Percentiles rank a stretch among this genome's conserved stretches.
phyloP scores from a whole-genome alignment of 2,797 vertebrate genomes.

The Neomorphus geoffroyi region DNA sequence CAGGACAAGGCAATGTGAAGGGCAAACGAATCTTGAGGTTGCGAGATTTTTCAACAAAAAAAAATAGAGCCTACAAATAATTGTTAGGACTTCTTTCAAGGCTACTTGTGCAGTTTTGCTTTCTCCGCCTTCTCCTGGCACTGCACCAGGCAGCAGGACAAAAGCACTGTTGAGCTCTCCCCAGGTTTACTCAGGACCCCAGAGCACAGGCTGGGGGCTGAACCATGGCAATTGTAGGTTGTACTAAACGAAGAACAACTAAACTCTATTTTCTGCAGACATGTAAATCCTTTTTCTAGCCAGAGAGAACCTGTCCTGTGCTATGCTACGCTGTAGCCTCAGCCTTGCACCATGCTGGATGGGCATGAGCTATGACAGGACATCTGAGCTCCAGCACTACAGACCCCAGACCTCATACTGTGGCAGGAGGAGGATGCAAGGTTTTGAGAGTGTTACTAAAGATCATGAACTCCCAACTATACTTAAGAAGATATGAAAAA shows the following conservation, averaged over 20 bases:
- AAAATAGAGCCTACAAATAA: not conserved
- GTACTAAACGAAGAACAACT: not conserved
- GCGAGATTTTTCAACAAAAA: not conserved
- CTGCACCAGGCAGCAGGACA: accelerated
- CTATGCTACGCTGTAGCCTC: not conserved
- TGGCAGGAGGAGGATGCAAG: not conserved
- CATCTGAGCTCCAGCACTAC: not conserved
- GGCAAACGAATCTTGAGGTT: not conserved
- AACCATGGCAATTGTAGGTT: not conserved
- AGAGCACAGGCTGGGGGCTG: not conserved
- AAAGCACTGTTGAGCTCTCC: not conserved
- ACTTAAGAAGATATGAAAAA: not conserved
- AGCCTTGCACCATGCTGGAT: not conserved
- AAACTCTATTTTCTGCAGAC: not conserved
- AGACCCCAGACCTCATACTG: not conserved
- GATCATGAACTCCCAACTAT: not conserved
- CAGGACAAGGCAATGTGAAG: not conserved
- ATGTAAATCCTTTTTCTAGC: not conserved
- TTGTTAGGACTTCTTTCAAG: accelerated
- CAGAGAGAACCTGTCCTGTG: not conserved
- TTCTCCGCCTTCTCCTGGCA: not conserved
- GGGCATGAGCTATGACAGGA: not conserved
- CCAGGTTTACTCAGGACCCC: not conserved
- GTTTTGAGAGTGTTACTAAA: not conserved
- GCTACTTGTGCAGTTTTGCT: not conserved